These are phyloP conservation scores for Eueremaeus valkanovi DNA, from an alignment of 2,888 invertebrate genomes.

Conservation along the genomic window DNA sequence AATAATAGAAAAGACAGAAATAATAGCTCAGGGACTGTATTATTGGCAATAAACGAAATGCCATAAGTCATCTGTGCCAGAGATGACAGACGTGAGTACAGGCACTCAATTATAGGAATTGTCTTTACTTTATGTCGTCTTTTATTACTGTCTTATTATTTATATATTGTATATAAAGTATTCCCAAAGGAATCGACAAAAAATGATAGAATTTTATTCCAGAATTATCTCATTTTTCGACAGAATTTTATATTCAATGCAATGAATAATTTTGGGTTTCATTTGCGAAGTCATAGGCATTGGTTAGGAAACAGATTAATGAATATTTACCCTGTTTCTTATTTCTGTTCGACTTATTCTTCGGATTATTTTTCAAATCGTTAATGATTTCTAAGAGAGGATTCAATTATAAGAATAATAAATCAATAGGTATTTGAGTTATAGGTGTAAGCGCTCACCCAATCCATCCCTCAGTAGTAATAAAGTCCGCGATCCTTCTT, in stretches of 20 bases:
- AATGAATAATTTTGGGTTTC: too few relatives aligned
- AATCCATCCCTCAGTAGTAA: constrained; percentile 52
- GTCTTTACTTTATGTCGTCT: too few relatives aligned
- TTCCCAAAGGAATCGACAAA: neutral
- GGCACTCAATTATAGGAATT: neutral
- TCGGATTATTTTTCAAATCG: neutral
- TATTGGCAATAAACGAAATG: neutral
- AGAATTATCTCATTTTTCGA: too few relatives aligned
- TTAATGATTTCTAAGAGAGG: neutral
- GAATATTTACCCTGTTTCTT: neutral
- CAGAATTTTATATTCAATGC: too few relatives aligned
- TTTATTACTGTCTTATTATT: neutral
- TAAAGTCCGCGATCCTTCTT: constrained; percentile 53
- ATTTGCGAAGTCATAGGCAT: too few relatives aligned
- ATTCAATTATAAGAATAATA: neutral
- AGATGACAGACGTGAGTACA: neutral
- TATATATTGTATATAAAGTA: neutral
- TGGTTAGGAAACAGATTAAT: neutral
- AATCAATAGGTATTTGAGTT: neutral
- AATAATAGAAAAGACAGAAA: too few relatives aligned
- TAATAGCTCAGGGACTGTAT: too few relatives aligned
- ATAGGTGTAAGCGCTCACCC: constrained; percentile 49
- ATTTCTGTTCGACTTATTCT: neutral
- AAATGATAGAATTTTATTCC: neutral
- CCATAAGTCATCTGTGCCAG: neutral